Conservation (phyloP, 2,797 vertebrate species). For the Diglossa cyanea region DNA sequence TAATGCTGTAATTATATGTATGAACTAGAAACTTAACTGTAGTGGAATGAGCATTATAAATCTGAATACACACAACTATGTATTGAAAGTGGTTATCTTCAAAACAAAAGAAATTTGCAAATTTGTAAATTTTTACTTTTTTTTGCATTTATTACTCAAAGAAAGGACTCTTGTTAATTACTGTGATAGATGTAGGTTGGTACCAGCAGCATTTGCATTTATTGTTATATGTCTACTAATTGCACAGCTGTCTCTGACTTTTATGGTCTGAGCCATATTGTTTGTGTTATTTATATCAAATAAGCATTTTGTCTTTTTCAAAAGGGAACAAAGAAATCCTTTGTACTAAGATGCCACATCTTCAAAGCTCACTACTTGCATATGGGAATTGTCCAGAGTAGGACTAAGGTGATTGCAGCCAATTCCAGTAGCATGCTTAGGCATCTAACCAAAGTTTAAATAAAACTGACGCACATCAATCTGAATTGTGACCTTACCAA, state of each 20-base stretch:
- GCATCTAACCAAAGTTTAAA: not conserved
- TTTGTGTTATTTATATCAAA: not conserved
- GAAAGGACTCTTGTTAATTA: not conserved
- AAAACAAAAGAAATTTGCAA: not conserved
- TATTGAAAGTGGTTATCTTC: not conserved
- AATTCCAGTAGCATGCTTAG: not conserved
- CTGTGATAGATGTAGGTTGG: not conserved
- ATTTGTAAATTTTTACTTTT: not conserved
- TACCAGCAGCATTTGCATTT: not conserved
- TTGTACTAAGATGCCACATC: not conserved
- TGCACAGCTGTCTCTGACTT: slow-evolving; percentile 22
- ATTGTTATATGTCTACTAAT: slow-evolving; percentile 8
- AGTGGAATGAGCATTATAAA: not conserved
- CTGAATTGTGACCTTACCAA: not conserved
- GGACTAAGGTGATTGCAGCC: accelerated
- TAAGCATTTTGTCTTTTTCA: not conserved
- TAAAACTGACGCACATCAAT: not conserved
- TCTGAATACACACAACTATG: not conserved
- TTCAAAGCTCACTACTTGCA: not conserved
- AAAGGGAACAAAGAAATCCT: not conserved
- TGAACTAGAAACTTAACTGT: not conserved
- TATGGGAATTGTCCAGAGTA: not conserved
- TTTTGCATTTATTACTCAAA: not conserved
- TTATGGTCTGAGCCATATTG: not conserved
- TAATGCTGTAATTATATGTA: not conserved